phyloP scores from a whole-genome alignment of 2,888 invertebrate species.

The Dynastes hyllus region DNA sequence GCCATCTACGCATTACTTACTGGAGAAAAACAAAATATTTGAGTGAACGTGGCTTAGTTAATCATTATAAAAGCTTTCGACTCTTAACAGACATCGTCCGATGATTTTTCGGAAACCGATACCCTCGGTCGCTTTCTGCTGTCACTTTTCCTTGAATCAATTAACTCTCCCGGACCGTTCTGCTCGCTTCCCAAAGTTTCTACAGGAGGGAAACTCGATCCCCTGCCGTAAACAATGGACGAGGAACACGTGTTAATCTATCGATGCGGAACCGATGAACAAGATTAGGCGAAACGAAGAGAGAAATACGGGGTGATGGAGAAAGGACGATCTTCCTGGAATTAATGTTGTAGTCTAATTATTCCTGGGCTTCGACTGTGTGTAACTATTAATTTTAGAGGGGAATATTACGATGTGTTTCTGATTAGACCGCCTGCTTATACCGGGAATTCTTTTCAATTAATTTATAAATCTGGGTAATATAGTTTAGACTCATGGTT shows the following conservation, averaged over 20 bases:
- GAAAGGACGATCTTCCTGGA: not conserved
- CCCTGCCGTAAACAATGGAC: constrained; percentile 1
- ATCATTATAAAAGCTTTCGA: not conserved
- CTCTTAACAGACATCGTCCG: not conserved
- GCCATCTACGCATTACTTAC: not conserved
- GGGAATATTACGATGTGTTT: not conserved
- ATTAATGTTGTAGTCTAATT: constrained; percentile 11
- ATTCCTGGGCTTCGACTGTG: not conserved
- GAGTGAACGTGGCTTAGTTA: not conserved
- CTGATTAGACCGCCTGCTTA: not conserved
- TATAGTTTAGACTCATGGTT: too few relatives aligned
- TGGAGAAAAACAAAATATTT: not conserved
- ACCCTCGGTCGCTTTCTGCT: not conserved
- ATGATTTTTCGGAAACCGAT: not conserved
- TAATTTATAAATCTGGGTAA: not conserved
- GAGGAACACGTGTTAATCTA: not conserved
- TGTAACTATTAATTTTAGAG: constrained; percentile 2
- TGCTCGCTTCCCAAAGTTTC: not conserved
- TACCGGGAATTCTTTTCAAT: not conserved
- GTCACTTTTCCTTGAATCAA: constrained; percentile 9
- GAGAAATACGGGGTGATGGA: not conserved
- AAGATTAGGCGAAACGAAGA: constrained; percentile 4
- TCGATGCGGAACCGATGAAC: constrained; percentile 1
- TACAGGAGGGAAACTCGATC: not conserved
- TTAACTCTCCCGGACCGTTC: not conserved